Conservation (phyloP, 2,113 vertebrate species). For the Tinamus guttatus region DNA sequence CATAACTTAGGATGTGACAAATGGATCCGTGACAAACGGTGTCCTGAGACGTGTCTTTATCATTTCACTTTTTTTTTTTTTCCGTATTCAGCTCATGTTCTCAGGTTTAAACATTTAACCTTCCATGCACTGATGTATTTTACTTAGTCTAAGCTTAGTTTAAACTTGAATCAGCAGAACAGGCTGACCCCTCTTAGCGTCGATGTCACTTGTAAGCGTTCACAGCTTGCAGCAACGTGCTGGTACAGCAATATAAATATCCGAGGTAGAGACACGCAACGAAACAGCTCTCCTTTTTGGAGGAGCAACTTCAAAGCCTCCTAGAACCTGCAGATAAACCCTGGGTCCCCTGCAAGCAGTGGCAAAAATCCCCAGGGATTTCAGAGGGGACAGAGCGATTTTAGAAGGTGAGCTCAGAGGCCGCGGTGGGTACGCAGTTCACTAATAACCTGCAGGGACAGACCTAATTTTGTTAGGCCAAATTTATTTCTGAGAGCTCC, state of each 20-base stretch:
- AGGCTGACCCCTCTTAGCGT: background rate
- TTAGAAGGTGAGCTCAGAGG: background rate
- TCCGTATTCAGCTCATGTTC: background rate
- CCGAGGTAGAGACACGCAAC: background rate
- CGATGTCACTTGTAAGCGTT: background rate
- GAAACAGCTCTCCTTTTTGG: background rate
- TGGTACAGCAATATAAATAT: background rate
- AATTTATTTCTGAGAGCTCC: background rate
- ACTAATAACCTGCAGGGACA: background rate
- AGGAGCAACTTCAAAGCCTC: conserved; percentile 36
- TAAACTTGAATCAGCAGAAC: conserved; percentile 25
- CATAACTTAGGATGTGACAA: background rate
- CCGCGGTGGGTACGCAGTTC: background rate
- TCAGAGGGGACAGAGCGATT: background rate
- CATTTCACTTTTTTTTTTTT: background rate
- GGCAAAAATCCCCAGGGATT: background rate
- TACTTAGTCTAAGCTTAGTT: background rate
- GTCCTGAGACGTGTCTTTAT: background rate
- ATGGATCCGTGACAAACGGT: background rate
- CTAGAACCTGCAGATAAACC: background rate
- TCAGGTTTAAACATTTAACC: conserved; percentile 44
- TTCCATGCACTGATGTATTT: background rate
- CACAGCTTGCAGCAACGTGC: background rate
- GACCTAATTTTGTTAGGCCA: background rate
- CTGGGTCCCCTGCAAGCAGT: background rate